These are phyloP conservation scores for Nixonia krombeini DNA, from an alignment of 1,140 invertebrate species.

Conservation along the genomic window DNA sequence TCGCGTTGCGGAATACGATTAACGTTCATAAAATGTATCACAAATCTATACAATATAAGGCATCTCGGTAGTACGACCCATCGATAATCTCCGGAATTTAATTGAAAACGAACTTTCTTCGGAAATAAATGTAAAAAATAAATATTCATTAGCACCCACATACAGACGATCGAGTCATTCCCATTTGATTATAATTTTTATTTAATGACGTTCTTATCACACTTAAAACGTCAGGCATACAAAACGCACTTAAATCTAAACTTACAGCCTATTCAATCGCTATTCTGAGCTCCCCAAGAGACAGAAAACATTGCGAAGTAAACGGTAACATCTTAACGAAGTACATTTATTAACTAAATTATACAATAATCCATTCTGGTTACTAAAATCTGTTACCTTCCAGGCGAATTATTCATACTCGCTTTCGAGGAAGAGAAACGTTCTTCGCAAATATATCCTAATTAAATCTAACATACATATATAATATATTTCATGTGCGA, in stretches of 20 bases:
- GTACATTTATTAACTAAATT: constrained; percentile 58
- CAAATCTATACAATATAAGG: constrained; percentile 51
- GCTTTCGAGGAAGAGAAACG: constrained; percentile 35
- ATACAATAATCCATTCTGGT: constrained; percentile 51
- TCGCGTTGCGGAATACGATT: constrained; percentile 44
- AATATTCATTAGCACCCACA: too few species aligned
- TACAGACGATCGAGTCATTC: too few species aligned
- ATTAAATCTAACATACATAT: constrained; percentile 36
- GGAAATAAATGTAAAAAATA: constrained; percentile 1
- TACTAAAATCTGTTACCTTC: constrained; percentile 49
- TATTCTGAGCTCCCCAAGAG: constrained; percentile 24
- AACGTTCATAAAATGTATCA: constrained; percentile 50
- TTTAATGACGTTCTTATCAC: background rate
- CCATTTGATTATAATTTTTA: too few species aligned
- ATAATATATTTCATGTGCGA: constrained; percentile 40
- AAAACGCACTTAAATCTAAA: constrained; percentile 25
- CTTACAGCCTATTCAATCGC: constrained; percentile 33
- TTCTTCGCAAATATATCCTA: constrained; percentile 5
- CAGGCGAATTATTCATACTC: constrained; percentile 23
- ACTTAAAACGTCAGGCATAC: constrained; percentile 24
- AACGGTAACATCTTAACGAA: constrained; percentile 43
- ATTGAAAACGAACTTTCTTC: constrained; percentile 21
- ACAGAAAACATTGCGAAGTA: constrained; percentile 22
- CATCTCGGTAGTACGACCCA: constrained; percentile 46
- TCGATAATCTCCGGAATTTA: too few species aligned